phyloP scores from a whole-genome alignment of 53 echinoderm and acorn worm genomes.

The Actinopyga echinites region DNA sequence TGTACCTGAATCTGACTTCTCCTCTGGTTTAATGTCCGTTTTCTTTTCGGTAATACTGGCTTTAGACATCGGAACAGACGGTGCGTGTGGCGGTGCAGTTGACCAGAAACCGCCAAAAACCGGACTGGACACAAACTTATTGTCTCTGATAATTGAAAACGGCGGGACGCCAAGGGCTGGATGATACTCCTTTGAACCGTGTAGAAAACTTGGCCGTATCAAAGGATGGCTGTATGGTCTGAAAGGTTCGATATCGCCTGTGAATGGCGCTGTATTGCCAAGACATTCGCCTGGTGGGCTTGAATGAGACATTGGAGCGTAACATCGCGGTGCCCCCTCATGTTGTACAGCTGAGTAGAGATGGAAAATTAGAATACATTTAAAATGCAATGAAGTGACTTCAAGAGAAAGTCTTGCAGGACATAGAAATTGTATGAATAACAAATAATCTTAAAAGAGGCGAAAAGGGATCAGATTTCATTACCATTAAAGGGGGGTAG shows the following conservation, averaged over 20 bases:
- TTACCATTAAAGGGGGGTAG: no score
- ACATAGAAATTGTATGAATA: no score
- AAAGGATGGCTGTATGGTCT: constrained; percentile 25
- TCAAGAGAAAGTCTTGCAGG: no score
- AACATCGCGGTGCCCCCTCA: constrained; percentile 90
- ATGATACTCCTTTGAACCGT: constrained; percentile 8
- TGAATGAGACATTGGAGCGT: constrained; percentile 57
- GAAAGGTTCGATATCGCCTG: constrained; percentile 18
- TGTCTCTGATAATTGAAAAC: constrained; percentile 16
- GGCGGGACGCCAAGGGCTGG: background rate
- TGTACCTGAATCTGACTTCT: background rate
- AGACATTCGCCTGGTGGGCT: constrained; percentile 16
- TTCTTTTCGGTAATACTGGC: background rate
- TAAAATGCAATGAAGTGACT: no score
- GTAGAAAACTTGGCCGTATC: constrained; percentile 9
- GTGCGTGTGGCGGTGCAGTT: background rate
- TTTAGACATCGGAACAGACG: background rate
- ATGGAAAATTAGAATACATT: no score
- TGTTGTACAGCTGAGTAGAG: constrained; percentile 82
- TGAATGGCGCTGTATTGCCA: background rate
- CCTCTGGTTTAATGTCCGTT: background rate
- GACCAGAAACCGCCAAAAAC: constrained; percentile 25
- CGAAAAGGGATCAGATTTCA: no score
- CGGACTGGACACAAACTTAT: background rate
- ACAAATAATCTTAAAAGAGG: no score